These are phyloP conservation scores for Thymallus thymallus DNA, from an alignment of 2,113 vertebrate genomes.

Conservation along the genomic window DNA sequence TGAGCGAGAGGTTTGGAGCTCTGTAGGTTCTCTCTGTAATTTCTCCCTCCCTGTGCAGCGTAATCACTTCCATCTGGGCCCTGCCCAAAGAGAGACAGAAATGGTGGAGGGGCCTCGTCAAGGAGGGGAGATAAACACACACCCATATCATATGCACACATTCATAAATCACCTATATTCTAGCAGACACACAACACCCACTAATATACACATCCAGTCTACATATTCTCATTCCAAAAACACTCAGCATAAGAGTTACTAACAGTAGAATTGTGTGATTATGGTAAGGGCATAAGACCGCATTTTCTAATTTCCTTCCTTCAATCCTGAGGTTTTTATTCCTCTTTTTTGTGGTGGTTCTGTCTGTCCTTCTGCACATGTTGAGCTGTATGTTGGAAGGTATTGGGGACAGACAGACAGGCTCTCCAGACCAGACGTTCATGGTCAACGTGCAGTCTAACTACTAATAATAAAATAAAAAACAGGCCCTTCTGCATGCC, in stretches of 20 bases:
- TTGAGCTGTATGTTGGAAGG: constrained; percentile 22
- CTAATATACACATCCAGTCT: no score
- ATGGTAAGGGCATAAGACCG: not conserved
- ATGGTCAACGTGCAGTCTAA: constrained; percentile 54
- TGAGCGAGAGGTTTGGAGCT: constrained; percentile 35
- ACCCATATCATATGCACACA: constrained; percentile 13
- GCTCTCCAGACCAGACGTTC: constrained; percentile 51
- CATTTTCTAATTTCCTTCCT: constrained; percentile 12
- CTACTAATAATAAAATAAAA: constrained; percentile 34
- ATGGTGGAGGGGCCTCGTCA: constrained; percentile 44
- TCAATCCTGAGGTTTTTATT: not conserved
- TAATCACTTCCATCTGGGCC: constrained; percentile 78
- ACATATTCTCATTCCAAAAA: no score
- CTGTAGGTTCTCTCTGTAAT: constrained; percentile 69
- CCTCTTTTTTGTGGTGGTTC: not conserved
- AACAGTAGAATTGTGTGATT: not conserved
- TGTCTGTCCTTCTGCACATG: constrained; percentile 15
- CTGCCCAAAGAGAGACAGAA: constrained; percentile 43
- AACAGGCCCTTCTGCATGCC: constrained; percentile 44
- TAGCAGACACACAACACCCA: no score
- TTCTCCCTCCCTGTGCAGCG: constrained; percentile 59
- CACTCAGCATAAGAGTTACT: no score
- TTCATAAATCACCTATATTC: no score
- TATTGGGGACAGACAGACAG: constrained; percentile 20
- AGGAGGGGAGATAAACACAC: constrained; percentile 60